Conservation (phyloP, 2,113 vertebrate species). For the Paracanthobrama guichenoti region DNA sequence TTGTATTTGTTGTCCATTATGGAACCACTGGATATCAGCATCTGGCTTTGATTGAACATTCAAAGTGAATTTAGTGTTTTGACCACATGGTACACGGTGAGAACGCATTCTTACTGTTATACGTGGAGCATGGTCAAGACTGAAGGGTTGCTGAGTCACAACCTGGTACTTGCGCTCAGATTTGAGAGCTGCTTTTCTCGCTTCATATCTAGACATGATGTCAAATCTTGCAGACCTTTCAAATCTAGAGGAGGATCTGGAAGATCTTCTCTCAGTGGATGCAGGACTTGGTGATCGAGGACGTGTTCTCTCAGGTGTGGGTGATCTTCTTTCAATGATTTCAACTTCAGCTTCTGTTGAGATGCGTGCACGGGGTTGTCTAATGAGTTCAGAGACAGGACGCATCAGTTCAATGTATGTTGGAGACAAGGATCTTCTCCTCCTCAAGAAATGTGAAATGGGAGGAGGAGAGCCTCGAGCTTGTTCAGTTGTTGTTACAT, state of each 20-base stretch:
- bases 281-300: slow-evolving; percentile 96
- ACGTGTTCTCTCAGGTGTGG: slow-evolving; percentile 97
- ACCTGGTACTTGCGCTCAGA: slow-evolving; percentile 94
- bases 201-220: slow-evolving; percentile 97
- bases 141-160: slow-evolving; percentile 94
- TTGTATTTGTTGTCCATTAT: slow-evolving; percentile 85
- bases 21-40: slow-evolving; percentile 89
- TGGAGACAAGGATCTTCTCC: slow-evolving; percentile 92
- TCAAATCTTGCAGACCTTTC: slow-evolving; percentile 97
- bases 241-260: slow-evolving; percentile 91
- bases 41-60: slow-evolving; percentile 95
- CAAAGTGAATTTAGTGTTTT: slow-evolving; percentile 92
- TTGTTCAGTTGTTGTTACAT: slow-evolving; percentile 78
- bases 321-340: slow-evolving; percentile 85
- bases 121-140: slow-evolving; percentile 90
- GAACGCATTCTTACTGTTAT: slow-evolving; percentile 97
- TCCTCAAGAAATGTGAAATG: slow-evolving; percentile 84
- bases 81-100: slow-evolving; percentile 87
- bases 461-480: slow-evolving; percentile 78
- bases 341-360: slow-evolving; percentile 72
- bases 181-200: slow-evolving; percentile 95
- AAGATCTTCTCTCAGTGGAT: slow-evolving; percentile 83
- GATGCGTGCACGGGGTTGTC: slow-evolving; percentile 69
- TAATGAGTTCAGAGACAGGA: slow-evolving; percentile 92
- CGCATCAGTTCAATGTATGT: slow-evolving; percentile 98